Evolutionary conservation across 2,888 invertebrate species (phyloP).

Genomic region (Eupsilia transversa): DNA sequence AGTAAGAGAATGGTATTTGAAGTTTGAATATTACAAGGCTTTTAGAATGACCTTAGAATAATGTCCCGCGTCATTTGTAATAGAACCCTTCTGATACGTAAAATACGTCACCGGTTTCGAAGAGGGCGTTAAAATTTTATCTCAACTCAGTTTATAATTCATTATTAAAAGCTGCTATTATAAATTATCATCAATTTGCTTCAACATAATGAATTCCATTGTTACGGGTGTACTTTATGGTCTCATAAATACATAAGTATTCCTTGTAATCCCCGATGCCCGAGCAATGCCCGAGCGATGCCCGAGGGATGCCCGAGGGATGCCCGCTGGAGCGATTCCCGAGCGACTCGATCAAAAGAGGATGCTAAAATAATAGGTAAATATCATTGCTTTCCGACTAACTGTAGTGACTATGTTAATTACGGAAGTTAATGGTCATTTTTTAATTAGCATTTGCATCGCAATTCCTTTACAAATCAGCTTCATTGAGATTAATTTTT

Average conservation of each 20-base stretch:
- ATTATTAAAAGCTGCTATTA: slow-evolving; percentile 17
- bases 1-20: slow-evolving; percentile 1
- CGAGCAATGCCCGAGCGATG: background rate
- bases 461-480: slow-evolving; percentile 11
- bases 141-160: slow-evolving; percentile 9
- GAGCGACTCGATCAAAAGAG: slow-evolving; percentile 11
- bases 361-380: background rate
- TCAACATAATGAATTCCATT: slow-evolving; percentile 22
- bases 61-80: background rate
- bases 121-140: background rate
- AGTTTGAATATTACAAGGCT: background rate
- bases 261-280: background rate
- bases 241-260: slow-evolving; percentile 22
- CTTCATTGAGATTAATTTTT: background rate
- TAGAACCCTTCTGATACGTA: background rate
- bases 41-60: background rate
- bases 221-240: slow-evolving; percentile 8
- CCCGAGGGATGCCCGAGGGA: background rate
- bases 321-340: background rate
- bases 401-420: background rate
- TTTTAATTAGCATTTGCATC: slow-evolving; percentile 5
- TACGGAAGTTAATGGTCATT: background rate
- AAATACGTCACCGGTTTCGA: background rate
- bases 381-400: background rate
- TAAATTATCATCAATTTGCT: slow-evolving; percentile 36